These are phyloP conservation scores for Physella acuta DNA, from an alignment of 1,140 invertebrate genomes.

Conservation along the genomic window DNA sequence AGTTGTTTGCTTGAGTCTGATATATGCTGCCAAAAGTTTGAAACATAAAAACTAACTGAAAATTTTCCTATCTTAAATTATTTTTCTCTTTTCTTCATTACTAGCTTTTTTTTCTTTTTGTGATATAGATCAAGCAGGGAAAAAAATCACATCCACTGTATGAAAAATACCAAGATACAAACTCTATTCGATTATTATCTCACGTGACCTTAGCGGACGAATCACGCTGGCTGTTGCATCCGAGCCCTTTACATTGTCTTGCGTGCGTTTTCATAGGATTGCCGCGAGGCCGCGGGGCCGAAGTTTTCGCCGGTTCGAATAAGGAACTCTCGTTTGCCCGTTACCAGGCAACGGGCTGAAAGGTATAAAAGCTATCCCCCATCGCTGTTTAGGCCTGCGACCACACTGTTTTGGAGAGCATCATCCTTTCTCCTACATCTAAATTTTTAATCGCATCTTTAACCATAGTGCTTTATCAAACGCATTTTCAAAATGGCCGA, in stretches of 20 bases:
- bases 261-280: conserved; percentile 16
- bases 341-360: not conserved
- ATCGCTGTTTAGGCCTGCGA: not conserved
- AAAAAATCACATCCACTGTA: too few relatives aligned
- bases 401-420: not conserved
- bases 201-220: too few relatives aligned
- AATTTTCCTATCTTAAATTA: too few relatives aligned
- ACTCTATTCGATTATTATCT: too few relatives aligned
- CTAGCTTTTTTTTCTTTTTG: too few relatives aligned
- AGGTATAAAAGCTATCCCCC: not conserved
- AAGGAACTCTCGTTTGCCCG: not conserved
- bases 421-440: not conserved
- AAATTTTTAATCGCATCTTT: not conserved
- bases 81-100: too few relatives aligned
- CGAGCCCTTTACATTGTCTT: conserved; percentile 6
- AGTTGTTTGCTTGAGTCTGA: too few relatives aligned
- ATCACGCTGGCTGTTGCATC: not conserved
- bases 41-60: too few relatives aligned
- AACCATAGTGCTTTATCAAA: not conserved
- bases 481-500: conserved; percentile 11
- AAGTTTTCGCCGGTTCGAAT: not conserved
- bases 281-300: conserved; percentile 1
- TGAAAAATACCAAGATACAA: too few relatives aligned
- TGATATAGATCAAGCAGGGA: too few relatives aligned
- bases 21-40: too few relatives aligned